Evolutionary conservation across 2,888 invertebrate species (phyloP).

Genomic region (Stenichneumon culpator): DNA sequence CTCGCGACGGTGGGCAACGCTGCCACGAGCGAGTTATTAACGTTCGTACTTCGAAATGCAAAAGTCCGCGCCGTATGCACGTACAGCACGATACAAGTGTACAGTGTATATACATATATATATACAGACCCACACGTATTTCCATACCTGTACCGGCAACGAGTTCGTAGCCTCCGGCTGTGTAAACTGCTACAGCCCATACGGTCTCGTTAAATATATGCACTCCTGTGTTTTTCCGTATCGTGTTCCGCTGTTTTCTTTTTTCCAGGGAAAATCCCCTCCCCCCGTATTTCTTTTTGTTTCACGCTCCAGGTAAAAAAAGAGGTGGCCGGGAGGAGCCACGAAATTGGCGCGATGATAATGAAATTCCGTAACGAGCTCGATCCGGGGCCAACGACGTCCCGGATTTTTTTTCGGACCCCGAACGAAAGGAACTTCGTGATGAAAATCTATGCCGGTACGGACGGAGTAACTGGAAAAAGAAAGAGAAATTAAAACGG

Average conservation of each 20-base stretch:
- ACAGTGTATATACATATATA: not conserved
- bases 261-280: not conserved
- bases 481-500: not conserved
- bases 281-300: not conserved
- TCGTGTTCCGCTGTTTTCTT: not conserved
- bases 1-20: not conserved
- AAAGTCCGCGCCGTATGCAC: conserved; percentile 34
- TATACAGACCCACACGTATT: conserved; percentile 8
- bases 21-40: conserved; percentile 53
- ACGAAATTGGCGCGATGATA: conserved; percentile 34
- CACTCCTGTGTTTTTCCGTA: conserved; percentile 36
- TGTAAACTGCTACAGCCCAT: conserved; percentile 35
- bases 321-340: not conserved
- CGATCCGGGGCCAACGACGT: not conserved
- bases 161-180: conserved; percentile 21
- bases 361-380: conserved; percentile 50
- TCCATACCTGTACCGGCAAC: conserved; percentile 14
- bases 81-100: not conserved
- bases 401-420: not conserved
- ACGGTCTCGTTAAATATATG: conserved; percentile 37
- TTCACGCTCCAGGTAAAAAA: not conserved
- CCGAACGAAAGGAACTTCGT: not conserved
- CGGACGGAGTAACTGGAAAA: not conserved
- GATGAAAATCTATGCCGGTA: conserved; percentile 6
- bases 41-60: conserved; percentile 58